Conservation (phyloP, 2,797 vertebrate genomes). For the Microctenopoma steveboyesi region DNA sequence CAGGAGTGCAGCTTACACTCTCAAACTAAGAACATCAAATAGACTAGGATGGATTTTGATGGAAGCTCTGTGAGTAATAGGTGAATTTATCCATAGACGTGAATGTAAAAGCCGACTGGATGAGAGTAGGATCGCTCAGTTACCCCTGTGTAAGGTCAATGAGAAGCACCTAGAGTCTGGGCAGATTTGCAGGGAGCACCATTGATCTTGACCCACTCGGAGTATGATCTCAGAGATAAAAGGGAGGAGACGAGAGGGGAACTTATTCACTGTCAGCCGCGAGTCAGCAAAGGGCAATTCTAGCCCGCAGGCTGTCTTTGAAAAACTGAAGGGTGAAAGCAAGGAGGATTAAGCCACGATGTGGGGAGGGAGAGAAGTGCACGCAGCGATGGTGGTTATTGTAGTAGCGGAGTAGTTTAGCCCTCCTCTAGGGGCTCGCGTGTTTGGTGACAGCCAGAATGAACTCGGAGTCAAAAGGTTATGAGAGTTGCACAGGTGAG, state of each 20-base stretch:
- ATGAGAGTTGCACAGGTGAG: slow-evolving; percentile 46
- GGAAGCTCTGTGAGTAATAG: slow-evolving; percentile 11
- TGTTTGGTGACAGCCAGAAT: slow-evolving; percentile 56
- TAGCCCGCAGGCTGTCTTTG: slow-evolving; percentile 84
- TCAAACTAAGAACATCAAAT: slow-evolving; percentile 4
- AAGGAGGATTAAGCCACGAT: slow-evolving; percentile 76
- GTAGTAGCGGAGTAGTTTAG: slow-evolving; percentile 62
- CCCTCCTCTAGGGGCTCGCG: slow-evolving; percentile 37
- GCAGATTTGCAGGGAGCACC: slow-evolving; percentile 82
- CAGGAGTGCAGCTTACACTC: neutral
- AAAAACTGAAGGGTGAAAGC: slow-evolving; percentile 83
- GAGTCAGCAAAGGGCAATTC: slow-evolving; percentile 84
- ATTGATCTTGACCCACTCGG: slow-evolving; percentile 84
- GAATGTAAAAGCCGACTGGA: slow-evolving; percentile 43
- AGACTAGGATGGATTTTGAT: slow-evolving; percentile 19
- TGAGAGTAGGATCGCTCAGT: slow-evolving; percentile 53
- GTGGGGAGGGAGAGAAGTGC: slow-evolving; percentile 57
- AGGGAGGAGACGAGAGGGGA: slow-evolving; percentile 77
- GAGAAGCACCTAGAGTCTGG: slow-evolving; percentile 77
- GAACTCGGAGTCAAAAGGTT: slow-evolving; percentile 68
- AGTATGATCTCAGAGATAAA: slow-evolving; percentile 85
- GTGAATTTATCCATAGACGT: slow-evolving; percentile 47
- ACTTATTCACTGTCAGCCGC: slow-evolving; percentile 83
- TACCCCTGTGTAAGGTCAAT: slow-evolving; percentile 76
- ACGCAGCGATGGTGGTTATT: slow-evolving; percentile 65